A percentile compares a stretch with the other conserved stretches of the same genome.
Conservation (phyloP, 2,113 vertebrate species). For the Reinhardtius hippoglossoides region DNA sequence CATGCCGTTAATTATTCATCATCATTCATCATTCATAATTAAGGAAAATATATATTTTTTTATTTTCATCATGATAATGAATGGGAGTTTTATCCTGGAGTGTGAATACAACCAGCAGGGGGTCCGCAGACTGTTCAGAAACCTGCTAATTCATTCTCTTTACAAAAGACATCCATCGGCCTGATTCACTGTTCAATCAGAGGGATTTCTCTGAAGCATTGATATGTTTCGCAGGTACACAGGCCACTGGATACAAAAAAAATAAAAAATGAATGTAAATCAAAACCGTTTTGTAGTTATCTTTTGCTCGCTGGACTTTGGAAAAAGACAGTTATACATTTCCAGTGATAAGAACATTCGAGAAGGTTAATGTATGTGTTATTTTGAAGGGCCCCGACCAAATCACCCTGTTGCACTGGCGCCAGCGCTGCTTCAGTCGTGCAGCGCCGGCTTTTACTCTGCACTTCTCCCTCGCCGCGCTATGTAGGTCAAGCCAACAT, state of each 20-base stretch:
- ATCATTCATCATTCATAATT: slow-evolving; percentile 48
- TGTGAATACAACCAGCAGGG: slow-evolving; percentile 38
- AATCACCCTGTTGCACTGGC: slow-evolving; percentile 38
- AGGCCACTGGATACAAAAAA: no score
- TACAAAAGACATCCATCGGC: slow-evolving; percentile 40
- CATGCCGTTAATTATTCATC: slow-evolving; percentile 52
- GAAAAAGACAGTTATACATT: no score
- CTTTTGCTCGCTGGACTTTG: no score
- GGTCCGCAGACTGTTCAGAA: slow-evolving; percentile 31
- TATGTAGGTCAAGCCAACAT: slow-evolving; percentile 76
- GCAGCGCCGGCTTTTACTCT: slow-evolving; percentile 44
- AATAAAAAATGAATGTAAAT: no score
- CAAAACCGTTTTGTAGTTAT: no score
- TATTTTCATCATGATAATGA: slow-evolving; percentile 47
- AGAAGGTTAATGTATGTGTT: background rate
- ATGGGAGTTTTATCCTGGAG: slow-evolving; percentile 46
- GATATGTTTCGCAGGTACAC: background rate
- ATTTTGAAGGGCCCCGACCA: slow-evolving; percentile 16
- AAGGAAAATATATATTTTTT: slow-evolving; percentile 13
- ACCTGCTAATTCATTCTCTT: slow-evolving; percentile 50
- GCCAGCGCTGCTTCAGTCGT: slow-evolving; percentile 34
- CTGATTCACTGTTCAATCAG: slow-evolving; percentile 36
- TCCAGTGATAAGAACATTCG: slow-evolving; percentile 12
- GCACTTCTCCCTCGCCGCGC: slow-evolving; percentile 38
- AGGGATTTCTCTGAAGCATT: slow-evolving; percentile 7